Evolutionary conservation across 1,140 invertebrate species (phyloP).

Genomic region (Planococcus citri): DNA sequence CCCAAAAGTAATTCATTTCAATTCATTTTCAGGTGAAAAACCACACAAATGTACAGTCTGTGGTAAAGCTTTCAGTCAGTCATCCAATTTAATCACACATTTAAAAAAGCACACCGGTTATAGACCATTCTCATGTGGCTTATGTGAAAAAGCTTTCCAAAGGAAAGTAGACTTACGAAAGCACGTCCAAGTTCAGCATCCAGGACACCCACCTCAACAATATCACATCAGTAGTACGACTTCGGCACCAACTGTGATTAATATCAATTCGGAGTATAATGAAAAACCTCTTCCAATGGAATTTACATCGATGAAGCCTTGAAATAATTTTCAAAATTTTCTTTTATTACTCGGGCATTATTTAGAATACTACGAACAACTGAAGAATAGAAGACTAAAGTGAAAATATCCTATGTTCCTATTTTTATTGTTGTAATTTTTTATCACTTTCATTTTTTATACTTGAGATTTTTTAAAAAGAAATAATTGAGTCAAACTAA

Average conservation of each 20-base stretch:
- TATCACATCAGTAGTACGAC: slow-evolving; percentile 27
- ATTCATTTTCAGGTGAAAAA: slow-evolving; percentile 75
- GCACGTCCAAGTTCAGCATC: slow-evolving; percentile 58
- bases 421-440: not conserved
- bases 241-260: not conserved
- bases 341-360: not conserved
- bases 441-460: not conserved
- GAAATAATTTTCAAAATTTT: not conserved
- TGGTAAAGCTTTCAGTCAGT: slow-evolving; percentile 90
- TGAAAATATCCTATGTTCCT: not conserved
- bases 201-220: slow-evolving; percentile 25
- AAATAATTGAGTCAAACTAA: not conserved
- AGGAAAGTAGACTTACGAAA: slow-evolving; percentile 87
- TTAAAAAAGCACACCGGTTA: slow-evolving; percentile 94
- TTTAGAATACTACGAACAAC: not conserved
- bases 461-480: not conserved
- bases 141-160: slow-evolving; percentile 91
- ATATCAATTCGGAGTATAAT: not conserved
- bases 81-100: slow-evolving; percentile 93
- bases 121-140: slow-evolving; percentile 89
- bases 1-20: slow-evolving; percentile 30
- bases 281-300: not conserved
- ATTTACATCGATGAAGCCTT: not conserved
- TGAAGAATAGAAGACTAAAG: not conserved
- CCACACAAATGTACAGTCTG: slow-evolving; percentile 88